Percentiles rank a stretch among this genome's conserved stretches.
These are phyloP conservation scores for Apistogramma diplotaenia DNA, from an alignment of 2,113 vertebrate genomes.

Conservation along the genomic window DNA sequence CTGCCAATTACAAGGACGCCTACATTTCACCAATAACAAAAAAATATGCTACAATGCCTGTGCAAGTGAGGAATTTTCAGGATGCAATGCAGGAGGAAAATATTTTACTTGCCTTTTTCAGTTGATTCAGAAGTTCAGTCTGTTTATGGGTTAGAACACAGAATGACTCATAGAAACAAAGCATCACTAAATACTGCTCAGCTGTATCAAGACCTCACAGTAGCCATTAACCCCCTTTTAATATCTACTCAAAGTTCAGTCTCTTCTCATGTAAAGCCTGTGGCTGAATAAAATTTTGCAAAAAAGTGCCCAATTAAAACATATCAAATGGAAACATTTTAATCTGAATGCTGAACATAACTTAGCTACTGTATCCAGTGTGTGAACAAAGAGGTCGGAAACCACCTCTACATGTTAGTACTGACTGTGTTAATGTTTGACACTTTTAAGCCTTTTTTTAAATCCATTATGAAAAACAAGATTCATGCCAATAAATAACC, in stretches of 20 bases:
- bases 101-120: too few relatives aligned
- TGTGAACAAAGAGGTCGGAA: neutral
- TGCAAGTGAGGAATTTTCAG: too few relatives aligned
- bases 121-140: too few relatives aligned
- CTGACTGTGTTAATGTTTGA: neutral
- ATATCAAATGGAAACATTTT: neutral
- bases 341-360: neutral
- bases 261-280: neutral
- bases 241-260: neutral
- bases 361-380: neutral
- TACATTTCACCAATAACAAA: neutral
- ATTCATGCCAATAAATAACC: neutral
- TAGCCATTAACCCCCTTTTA: neutral
- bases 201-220: neutral
- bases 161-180: neutral
- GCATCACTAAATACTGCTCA: neutral
- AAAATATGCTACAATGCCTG: neutral
- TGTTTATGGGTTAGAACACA: rapidly evolving
- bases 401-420: too few relatives aligned
- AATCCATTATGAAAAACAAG: rapidly evolving
- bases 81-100: too few relatives aligned
- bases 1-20: neutral
- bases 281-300: neutral
- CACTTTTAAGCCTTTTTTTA: neutral
- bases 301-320: neutral